Evolutionary conservation across 2,888 invertebrate species (phyloP).

Genomic region (Merodon equestris): DNA sequence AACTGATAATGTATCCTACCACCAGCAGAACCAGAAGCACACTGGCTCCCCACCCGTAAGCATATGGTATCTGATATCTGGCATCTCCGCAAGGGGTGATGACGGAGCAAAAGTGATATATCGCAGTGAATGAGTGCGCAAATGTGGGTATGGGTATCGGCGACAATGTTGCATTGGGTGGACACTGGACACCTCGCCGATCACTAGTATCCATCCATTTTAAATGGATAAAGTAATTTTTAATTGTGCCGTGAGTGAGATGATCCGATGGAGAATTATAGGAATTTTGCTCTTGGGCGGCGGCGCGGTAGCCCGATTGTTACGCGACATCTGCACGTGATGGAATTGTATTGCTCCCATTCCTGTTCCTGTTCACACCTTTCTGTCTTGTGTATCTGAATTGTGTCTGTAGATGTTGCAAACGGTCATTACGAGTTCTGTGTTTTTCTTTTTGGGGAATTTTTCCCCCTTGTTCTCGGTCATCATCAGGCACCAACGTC

Average conservation of each 20-base stretch:
- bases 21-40: no score
- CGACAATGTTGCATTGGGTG: no score
- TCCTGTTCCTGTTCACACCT: slow-evolving; percentile 53
- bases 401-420: slow-evolving; percentile 7
- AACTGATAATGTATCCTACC: slow-evolving; percentile 49
- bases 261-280: slow-evolving; percentile 33
- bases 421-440: slow-evolving; percentile 55
- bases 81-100: no score
- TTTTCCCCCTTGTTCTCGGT: no score
- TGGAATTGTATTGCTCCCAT: slow-evolving; percentile 44
- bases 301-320: not conserved
- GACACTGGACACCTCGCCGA: not conserved
- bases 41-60: no score
- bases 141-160: no score
- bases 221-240: no score
- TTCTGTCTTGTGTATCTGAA: slow-evolving; percentile 17
- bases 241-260: slow-evolving; percentile 51
- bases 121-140: no score
- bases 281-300: slow-evolving; percentile 47
- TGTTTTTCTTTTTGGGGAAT: slow-evolving; percentile 18
- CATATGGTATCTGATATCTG: no score
- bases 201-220: no score
- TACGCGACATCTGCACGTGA: slow-evolving; percentile 61
- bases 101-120: no score
- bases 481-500: slow-evolving; percentile 6